Percentiles rank a stretch among this genome's conserved stretches.
Evolutionary conservation across 2,888 invertebrate genomes (phyloP).

Genomic region (Athalia circularis): DNA sequence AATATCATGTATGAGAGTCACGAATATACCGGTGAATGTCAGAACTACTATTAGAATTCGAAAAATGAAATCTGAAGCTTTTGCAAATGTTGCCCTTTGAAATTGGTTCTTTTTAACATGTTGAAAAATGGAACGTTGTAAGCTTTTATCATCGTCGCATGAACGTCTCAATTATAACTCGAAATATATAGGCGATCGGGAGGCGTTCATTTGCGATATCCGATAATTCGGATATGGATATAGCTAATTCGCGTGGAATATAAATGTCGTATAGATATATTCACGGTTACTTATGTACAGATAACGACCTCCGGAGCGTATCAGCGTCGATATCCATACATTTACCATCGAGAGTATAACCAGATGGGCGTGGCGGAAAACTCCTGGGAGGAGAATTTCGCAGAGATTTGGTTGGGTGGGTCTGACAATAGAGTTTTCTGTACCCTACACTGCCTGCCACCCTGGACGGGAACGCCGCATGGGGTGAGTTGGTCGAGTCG

Average conservation of each 20-base stretch:
- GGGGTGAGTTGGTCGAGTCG: slow-evolving; percentile 56
- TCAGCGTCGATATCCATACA: neutral
- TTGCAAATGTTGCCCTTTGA: no score
- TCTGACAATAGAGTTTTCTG: slow-evolving; percentile 58
- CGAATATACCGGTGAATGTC: no score
- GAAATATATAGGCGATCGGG: neutral
- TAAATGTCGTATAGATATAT: neutral
- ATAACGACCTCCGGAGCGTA: slow-evolving; percentile 1
- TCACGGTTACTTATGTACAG: slow-evolving; percentile 16
- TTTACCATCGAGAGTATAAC: neutral
- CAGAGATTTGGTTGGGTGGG: slow-evolving; percentile 66
- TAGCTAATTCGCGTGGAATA: slow-evolving; percentile 7
- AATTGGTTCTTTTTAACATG: no score
- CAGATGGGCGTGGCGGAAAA: slow-evolving; percentile 29
- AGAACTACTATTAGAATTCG: no score
- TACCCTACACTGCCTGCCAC: neutral
- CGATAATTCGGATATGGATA: slow-evolving; percentile 18
- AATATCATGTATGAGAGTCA: neutral
- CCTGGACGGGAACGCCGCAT: slow-evolving; percentile 1
- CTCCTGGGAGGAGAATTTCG: slow-evolving; percentile 57
- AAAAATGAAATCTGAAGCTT: neutral
- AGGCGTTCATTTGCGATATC: slow-evolving; percentile 3
- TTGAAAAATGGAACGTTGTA: no score
- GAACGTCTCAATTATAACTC: no score
- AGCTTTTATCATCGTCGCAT: no score